Evolutionary conservation across 2,797 vertebrate genomes (phyloP), one percentile per base, ranked within the genome.

Genomic region (Chiloscyllium punctatum): DNA sequence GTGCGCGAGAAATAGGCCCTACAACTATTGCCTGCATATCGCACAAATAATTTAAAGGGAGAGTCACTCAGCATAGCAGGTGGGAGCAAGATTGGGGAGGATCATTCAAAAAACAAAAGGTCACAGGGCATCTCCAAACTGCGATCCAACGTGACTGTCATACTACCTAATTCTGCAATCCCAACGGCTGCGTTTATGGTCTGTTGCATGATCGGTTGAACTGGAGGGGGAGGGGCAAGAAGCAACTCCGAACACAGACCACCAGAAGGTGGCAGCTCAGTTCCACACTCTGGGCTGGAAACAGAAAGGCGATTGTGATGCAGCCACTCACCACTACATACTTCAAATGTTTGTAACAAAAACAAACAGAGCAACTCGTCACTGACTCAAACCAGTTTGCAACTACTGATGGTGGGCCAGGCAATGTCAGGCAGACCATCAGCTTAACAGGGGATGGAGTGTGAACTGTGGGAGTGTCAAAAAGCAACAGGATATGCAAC

Each of bases 321-420:
- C n/a, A 79, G n/a, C n/a, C n/a, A 37, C 77, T 82, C 77, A 82
- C 77, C 77, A 82, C 77, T 4, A 37, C 77, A 82, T 82, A 82
- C 77, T 82, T 82, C n/a, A 82, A 42, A 82, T 82, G 77, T 82
- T 82, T 82, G 77, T 42, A 82, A 82, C 82, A 37, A 82, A 82
- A 82, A 82, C 77, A 82, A 82, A 37, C 77, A 15, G 15, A 82
- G n/a, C 13, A 82, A 82, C 13, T 82, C n/a, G 77, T n/a, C 77
- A 82, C 77, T 82, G 77, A 82, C 15, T 82, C n/a, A 82, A 82
- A 82, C 77, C 77, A 82, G 77, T 82, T 82, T 82, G 37, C n/a
- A 18, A 82, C 5, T 37, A 16, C 11, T 37, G 77, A 82, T 42
- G 37, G 15, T 37, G 77, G n/a, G 37, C n/a, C 77, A 16, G n/a